Conservation (phyloP, 2,888 invertebrate species). For the Caradrina kadenii region DNA sequence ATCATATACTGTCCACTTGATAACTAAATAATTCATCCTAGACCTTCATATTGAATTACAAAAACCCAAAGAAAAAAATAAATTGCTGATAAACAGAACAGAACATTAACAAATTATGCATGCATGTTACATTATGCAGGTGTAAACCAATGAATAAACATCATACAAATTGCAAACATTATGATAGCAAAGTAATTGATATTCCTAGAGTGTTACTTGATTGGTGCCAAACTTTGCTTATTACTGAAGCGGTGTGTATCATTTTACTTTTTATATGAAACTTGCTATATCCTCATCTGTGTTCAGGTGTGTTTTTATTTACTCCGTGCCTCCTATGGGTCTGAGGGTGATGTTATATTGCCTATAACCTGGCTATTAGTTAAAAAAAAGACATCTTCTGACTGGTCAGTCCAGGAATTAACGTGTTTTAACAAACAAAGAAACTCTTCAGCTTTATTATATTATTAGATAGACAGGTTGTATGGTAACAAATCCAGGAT, state of each 20-base stretch:
- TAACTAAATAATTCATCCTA: neutral
- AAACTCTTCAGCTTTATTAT: too few relatives aligned
- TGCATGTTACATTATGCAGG: conserved; percentile 45
- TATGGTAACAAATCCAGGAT: too few relatives aligned
- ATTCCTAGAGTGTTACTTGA: conserved; percentile 45
- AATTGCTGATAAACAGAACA: conserved; percentile 11
- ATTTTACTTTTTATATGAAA: conserved; percentile 54
- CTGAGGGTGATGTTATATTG: too few relatives aligned
- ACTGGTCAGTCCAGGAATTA: too few relatives aligned
- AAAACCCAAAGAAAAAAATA: conserved; percentile 8
- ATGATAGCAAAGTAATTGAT: conserved; percentile 53
- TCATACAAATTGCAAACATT: conserved; percentile 54
- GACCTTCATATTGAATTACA: neutral
- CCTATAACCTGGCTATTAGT: too few relatives aligned
- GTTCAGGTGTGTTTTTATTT: too few relatives aligned
- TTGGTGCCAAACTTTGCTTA: conserved; percentile 50
- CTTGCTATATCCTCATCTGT: too few relatives aligned
- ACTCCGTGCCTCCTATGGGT: too few relatives aligned
- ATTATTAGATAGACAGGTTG: too few relatives aligned
- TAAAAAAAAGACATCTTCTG: too few relatives aligned
- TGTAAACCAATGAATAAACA: conserved; percentile 61
- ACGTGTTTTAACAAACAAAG: too few relatives aligned
- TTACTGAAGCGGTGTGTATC: conserved; percentile 23
- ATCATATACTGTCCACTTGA: too few relatives aligned
- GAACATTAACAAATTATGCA: conserved; percentile 27